Evolutionary conservation across 2,888 invertebrate genomes (phyloP).

Genomic region (Lumbricus terrestris): DNA sequence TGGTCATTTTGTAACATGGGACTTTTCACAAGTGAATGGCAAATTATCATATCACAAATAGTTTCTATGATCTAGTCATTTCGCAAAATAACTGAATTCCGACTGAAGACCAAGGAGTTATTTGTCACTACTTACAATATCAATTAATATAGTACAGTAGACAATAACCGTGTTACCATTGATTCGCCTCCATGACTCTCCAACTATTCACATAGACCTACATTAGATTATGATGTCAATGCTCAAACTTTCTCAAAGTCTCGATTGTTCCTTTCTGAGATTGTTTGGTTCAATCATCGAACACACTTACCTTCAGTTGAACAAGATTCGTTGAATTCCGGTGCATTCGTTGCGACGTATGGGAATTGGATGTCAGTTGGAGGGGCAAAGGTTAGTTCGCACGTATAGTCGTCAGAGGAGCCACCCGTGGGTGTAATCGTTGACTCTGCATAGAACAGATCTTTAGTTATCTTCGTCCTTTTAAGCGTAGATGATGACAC

Average conservation of each 20-base stretch:
- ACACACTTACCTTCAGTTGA: neutral
- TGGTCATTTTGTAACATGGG: no score
- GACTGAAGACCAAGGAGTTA: no score
- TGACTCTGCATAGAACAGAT: neutral
- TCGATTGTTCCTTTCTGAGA: neutral
- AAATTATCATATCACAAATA: no score
- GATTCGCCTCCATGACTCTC: neutral
- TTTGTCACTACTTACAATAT: no score
- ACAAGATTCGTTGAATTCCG: neutral
- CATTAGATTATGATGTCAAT: neutral
- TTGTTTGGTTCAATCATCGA: neutral
- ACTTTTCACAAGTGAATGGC: no score
- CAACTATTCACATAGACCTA: neutral
- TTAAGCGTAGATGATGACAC: neutral
- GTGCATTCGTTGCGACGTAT: neutral
- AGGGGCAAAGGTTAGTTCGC: neutral
- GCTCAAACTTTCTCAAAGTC: neutral
- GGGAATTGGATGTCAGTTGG: neutral
- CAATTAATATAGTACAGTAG: neutral
- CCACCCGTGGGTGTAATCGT: neutral
- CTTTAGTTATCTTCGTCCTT: neutral
- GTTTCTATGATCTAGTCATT: no score
- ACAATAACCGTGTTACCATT: neutral
- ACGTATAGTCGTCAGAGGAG: neutral
- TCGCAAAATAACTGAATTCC: no score